Evolutionary conservation across 1,140 invertebrate species (phyloP).

Genomic region (Sinella curviseta): DNA sequence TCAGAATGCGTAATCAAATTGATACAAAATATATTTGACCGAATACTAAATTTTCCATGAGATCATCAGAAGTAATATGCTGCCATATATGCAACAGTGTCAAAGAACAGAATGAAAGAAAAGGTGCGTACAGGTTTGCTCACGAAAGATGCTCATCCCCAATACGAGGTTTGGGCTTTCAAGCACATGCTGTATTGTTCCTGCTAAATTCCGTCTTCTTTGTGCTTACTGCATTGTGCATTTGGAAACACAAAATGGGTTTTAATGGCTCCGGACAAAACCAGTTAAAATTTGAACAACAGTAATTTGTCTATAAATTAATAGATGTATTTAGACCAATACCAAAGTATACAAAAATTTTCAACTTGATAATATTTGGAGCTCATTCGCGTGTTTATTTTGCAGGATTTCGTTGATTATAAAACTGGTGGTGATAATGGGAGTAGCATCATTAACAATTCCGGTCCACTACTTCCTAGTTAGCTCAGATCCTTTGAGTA

Average conservation of each 20-base stretch:
- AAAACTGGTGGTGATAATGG: conserved; percentile 32
- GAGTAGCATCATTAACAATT: conserved; percentile 22
- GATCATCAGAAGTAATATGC: too few species aligned
- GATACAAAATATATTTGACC: too few species aligned
- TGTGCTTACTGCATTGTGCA: conserved; percentile 19
- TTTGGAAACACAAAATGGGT: conserved; percentile 26
- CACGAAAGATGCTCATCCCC: conserved; percentile 32
- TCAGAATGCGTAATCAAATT: too few species aligned
- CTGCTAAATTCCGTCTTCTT: conserved; percentile 25
- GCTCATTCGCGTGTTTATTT: not conserved
- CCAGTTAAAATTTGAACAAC: too few species aligned
- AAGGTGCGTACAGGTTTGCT: not conserved
- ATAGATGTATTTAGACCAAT: too few species aligned
- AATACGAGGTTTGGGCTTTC: conserved; percentile 31
- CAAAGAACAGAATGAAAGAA: not conserved
- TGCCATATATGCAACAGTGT: too few species aligned
- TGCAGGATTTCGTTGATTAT: conserved; percentile 10
- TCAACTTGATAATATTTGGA: too few species aligned
- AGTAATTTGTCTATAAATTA: too few species aligned
- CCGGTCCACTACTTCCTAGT: conserved; percentile 32
- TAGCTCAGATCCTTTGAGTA: conserved; percentile 22
- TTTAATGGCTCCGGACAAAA: not conserved
- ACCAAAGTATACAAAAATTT: too few species aligned
- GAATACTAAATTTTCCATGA: too few species aligned
- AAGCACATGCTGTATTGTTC: conserved; percentile 28